Evolutionary conservation across 1,140 invertebrate species (phyloP), one percentile per base, ranked within the genome.

Genomic region (Samia ricini): DNA sequence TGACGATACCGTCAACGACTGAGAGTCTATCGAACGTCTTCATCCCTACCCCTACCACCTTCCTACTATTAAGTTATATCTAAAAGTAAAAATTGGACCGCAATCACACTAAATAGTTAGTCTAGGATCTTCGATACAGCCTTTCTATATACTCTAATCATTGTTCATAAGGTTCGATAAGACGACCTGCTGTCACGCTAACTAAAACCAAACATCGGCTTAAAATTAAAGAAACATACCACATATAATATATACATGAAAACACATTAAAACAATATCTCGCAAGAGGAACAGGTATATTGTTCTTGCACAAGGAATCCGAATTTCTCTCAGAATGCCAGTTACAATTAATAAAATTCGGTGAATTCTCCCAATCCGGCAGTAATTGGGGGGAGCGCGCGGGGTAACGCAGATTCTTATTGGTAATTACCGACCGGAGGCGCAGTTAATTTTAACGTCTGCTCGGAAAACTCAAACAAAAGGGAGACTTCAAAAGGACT

Each of bases 401-500:
- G 23, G 56, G 56, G 23, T 33, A 42, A 50, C 12, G 26, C 33
- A 60, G n/a, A 24, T 49, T 51, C 66, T 64, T 64, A 69, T 64
- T 69, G 67, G 63, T 64, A 69, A 69, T 69, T 69, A 72, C 63
- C 62, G 60, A 60, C 66, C 66, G 66, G 63, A 61, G 61, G 63
- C 61, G 63, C 56, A 67, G 66, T 72, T 74, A 76, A 74, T 74
- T 71, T 61, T 74, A 60, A 71, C 66, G 74, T 68, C 66, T 68
- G 58, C 62, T 68, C 33, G 36, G 49, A 71, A 70, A 71, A 71
- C 69, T 74, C 71, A 71, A 73, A 76, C 69, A 76, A 71, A 71
- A 72, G 68, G 61, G 63, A 64, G 66, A 61, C 73, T 68, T 71
- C 75, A 72, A 77, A 75, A 74, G 72, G 70, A 71, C 68, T 77